Conservation (phyloP, 2,888 invertebrate genomes). For the Piscicola geometra region DNA sequence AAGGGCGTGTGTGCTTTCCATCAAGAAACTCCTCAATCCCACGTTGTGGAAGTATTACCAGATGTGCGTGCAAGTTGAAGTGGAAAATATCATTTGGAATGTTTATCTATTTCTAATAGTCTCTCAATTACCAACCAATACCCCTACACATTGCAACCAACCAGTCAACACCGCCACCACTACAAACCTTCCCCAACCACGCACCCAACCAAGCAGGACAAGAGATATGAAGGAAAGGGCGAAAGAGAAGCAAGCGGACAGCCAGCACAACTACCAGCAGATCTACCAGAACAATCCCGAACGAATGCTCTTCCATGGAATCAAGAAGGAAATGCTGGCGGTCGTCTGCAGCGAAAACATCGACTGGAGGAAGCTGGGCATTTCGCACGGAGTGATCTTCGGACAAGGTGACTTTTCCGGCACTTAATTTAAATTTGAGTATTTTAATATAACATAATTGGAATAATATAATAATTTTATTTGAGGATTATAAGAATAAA, state of each 20-base stretch:
- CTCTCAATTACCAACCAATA: background rate
- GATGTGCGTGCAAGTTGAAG: constrained; percentile 38
- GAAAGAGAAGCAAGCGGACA: constrained; percentile 1
- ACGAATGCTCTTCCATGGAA: constrained; percentile 46
- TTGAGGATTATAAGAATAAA: too few species aligned
- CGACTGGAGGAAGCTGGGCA: constrained; percentile 46
- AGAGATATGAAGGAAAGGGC: background rate
- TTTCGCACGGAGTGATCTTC: constrained; percentile 46
- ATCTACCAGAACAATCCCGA: constrained; percentile 34
- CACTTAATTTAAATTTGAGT: background rate
- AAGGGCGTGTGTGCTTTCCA: constrained; percentile 27
- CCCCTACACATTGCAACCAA: background rate
- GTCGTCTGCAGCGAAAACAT: constrained; percentile 47
- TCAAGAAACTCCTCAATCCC: constrained; percentile 42
- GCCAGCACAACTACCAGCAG: background rate
- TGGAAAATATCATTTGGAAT: background rate
- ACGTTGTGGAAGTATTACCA: constrained; percentile 42
- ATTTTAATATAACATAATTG: too few species aligned
- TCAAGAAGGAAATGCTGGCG: constrained; percentile 43
- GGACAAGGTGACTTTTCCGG: constrained; percentile 44
- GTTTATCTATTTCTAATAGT: too few species aligned
- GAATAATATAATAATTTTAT: too few species aligned
- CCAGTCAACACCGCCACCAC: too few species aligned
- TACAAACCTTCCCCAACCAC: too few species aligned
- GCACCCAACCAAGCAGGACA: too few species aligned